Evolutionary conservation across 2,888 invertebrate genomes (phyloP), one percentile per base, ranked within the genome.

Genomic region (Orthosia gracilis): DNA sequence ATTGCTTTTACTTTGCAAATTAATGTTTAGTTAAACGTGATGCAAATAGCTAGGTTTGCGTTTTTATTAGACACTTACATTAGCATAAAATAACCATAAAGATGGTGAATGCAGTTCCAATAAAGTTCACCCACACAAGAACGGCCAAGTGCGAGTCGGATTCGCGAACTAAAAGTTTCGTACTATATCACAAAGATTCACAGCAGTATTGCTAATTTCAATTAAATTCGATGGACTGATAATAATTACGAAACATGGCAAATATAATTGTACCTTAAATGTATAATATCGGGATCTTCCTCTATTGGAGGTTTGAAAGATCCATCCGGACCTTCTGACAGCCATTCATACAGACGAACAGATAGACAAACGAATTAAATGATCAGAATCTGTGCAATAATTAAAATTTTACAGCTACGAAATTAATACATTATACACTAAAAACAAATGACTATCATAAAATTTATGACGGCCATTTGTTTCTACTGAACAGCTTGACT

Each of bases 391-490:
- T 7, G 13, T n/a, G 13, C n/a, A 59, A 40, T 12, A 68, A 50
- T 4, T 18, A 18, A 69, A 62, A 62, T 1, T 47, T 47, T 21
- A 47, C 45, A 18, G 18, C 31, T 47, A 11, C 17, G n/a, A 9
- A 18, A 58, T 21, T 65, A 77, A 31, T 68, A 77, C 77, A 59
- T 1, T 76, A 31, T 68, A 77, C 68, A 59, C 3, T 76, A 45
- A 74, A 74, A 78, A 54, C 58, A 59, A 59, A 75, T 54, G 52
- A 1, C 26, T 3, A 21, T 18, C 40, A 70, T 69, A 61, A 52
- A 49, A 50, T 31, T 50, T 17, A 50, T 31, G 26, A 23, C 5
- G 17, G 50, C n/a, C 26, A 58, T 68, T 74, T 58, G 17, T 47
- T 58, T 63, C 12, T 52, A 58, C 11, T 50, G 57, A 76, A 50